Conservation (phyloP, 2,113 vertebrate genomes). For the Tetraodon nigroviridis region DNA sequence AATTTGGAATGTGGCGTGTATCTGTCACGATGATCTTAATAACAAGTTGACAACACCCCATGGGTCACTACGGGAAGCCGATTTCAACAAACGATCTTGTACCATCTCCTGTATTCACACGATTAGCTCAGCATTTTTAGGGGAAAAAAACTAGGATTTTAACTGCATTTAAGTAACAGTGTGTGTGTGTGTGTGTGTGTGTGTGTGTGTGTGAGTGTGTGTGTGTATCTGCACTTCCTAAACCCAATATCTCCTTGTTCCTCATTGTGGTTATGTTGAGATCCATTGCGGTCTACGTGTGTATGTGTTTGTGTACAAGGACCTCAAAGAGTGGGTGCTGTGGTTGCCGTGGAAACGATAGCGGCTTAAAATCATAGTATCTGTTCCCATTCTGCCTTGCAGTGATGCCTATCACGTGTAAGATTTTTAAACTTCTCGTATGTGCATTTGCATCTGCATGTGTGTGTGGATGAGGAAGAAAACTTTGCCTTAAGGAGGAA, state of each 20-base stretch:
- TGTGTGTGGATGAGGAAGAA: slow-evolving; percentile 24
- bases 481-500: slow-evolving; percentile 53
- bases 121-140: too few species aligned
- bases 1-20: background rate
- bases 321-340: slow-evolving; percentile 14
- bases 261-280: slow-evolving; percentile 43
- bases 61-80: too few species aligned
- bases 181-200: slow-evolving; percentile 3
- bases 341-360: slow-evolving; percentile 42
- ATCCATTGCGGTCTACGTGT: slow-evolving; percentile 36
- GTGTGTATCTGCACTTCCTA: slow-evolving; percentile 5
- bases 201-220: slow-evolving; percentile 1
- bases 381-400: slow-evolving; percentile 58
- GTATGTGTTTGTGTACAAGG: slow-evolving; percentile 1
- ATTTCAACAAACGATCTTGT: too few species aligned
- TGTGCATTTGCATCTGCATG: background rate
- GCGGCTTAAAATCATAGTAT: slow-evolving; percentile 40
- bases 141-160: too few species aligned
- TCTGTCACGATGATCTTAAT: background rate
- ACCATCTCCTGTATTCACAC: too few species aligned
- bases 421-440: background rate
- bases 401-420: slow-evolving; percentile 4
- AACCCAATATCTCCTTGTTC: slow-evolving; percentile 32
- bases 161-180: background rate
- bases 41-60: too few species aligned